phyloP scores from a whole-genome alignment of 2,113 vertebrate species.

The Penelope pileata region DNA sequence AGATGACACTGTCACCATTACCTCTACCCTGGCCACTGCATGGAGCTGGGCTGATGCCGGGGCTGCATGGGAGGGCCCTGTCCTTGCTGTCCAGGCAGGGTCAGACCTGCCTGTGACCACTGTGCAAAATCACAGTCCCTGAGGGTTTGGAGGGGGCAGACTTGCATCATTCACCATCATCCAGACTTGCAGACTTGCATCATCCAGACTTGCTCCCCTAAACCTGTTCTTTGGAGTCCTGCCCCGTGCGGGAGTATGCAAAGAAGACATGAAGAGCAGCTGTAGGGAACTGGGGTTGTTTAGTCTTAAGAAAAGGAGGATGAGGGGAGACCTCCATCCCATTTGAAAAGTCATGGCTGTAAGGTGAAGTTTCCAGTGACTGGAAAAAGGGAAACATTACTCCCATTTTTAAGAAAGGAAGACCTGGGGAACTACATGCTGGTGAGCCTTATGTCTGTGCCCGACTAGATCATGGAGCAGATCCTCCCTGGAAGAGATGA shows the following conservation, averaged over 20 bases:
- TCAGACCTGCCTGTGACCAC: background rate
- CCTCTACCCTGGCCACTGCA: background rate
- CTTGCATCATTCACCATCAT: background rate
- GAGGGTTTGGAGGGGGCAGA: background rate
- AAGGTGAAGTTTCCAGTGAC: too few relatives aligned
- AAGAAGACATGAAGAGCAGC: background rate
- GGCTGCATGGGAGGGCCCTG: background rate
- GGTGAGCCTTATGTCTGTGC: too few relatives aligned
- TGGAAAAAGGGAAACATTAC: too few relatives aligned
- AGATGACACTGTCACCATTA: background rate
- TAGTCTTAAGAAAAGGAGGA: background rate
- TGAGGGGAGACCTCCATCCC: background rate
- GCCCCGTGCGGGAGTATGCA: background rate
- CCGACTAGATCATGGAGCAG: too few relatives aligned
- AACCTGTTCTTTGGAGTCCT: background rate
- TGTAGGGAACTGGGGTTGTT: background rate
- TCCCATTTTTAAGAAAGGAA: too few relatives aligned
- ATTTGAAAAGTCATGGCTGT: too few relatives aligned
- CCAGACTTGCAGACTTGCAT: too few relatives aligned
- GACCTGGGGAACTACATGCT: too few relatives aligned
- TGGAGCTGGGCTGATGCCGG: fast-evolving
- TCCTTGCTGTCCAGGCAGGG: background rate
- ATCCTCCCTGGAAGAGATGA: too few relatives aligned
- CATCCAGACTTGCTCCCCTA: too few relatives aligned
- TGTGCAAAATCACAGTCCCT: background rate